Conservation (phyloP, 2,888 invertebrate species). For the Ceramica pisi region DNA sequence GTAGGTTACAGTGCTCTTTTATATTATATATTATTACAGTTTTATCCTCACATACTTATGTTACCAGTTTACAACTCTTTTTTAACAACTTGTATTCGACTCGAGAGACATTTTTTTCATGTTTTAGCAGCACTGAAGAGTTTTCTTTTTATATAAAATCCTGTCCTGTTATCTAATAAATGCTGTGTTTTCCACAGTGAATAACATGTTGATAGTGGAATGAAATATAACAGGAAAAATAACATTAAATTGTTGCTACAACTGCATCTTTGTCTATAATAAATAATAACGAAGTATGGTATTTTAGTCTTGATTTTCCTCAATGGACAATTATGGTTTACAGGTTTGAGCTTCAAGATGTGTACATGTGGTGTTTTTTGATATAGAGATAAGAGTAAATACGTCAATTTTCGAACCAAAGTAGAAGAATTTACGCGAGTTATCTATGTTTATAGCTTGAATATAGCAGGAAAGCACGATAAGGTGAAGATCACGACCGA, state of each 20-base stretch:
- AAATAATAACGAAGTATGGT: neutral
- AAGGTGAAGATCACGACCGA: slow-evolving; percentile 64
- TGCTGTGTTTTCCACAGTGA: neutral
- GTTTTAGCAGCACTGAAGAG: neutral
- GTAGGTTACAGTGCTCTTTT: neutral
- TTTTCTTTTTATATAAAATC: neutral
- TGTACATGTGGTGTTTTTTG: neutral
- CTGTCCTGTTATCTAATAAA: neutral
- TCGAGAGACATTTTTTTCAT: neutral
- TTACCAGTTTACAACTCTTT: neutral
- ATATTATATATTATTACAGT: neutral
- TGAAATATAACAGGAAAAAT: slow-evolving; percentile 47
- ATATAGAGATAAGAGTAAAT: slow-evolving; percentile 26
- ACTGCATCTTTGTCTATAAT: slow-evolving; percentile 6
- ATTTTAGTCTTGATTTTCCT: slow-evolving; percentile 38
- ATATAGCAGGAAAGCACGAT: slow-evolving; percentile 65
- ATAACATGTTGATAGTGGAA: slow-evolving; percentile 1
- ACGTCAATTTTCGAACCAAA: slow-evolving; percentile 26
- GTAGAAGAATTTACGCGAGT: slow-evolving; percentile 39
- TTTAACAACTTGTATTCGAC: neutral
- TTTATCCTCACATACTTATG: neutral
- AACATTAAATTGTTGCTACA: neutral
- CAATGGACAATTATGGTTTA: neutral
- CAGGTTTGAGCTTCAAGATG: neutral
- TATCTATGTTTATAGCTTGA: slow-evolving; percentile 53